Evolutionary conservation across 2,113 vertebrate genomes (phyloP).

Genomic region (Datnioides undecimradiatus): DNA sequence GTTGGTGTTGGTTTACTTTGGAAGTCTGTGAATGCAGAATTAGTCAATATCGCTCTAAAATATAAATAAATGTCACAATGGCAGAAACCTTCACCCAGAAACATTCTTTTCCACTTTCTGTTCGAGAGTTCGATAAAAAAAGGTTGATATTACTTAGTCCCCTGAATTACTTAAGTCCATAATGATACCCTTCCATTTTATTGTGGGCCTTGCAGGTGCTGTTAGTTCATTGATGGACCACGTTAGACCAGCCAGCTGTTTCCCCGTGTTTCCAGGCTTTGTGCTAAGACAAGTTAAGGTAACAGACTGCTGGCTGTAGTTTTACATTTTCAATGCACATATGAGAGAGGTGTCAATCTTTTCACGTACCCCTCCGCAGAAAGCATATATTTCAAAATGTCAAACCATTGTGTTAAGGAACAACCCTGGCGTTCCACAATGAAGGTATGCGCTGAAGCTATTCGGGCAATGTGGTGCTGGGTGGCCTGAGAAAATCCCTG

Average conservation of each 20-base stretch:
- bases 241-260: neutral
- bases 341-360: neutral
- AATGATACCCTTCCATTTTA: no score
- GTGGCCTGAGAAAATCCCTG: no score
- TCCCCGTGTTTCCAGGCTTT: neutral
- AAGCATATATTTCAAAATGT: no score
- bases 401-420: no score
- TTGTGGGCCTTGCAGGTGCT: no score
- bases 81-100: neutral
- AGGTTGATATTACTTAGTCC: neutral
- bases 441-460: no score
- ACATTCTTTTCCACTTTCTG: neutral
- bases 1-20: neutral
- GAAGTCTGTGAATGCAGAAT: conserved; percentile 1
- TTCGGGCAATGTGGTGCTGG: no score
- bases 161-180: no score
- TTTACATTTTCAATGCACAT: neutral
- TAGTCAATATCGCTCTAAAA: neutral
- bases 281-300: neutral
- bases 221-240: no score
- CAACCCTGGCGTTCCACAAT: no score
- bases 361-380: no score
- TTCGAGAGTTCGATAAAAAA: neutral
- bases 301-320: neutral
- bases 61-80: neutral